Percentiles rank a stretch among this genome's conserved stretches.
These are phyloP conservation scores for Ramazzottius varieornatus DNA, from an alignment of 2,888 invertebrate species.

Conservation along the genomic window DNA sequence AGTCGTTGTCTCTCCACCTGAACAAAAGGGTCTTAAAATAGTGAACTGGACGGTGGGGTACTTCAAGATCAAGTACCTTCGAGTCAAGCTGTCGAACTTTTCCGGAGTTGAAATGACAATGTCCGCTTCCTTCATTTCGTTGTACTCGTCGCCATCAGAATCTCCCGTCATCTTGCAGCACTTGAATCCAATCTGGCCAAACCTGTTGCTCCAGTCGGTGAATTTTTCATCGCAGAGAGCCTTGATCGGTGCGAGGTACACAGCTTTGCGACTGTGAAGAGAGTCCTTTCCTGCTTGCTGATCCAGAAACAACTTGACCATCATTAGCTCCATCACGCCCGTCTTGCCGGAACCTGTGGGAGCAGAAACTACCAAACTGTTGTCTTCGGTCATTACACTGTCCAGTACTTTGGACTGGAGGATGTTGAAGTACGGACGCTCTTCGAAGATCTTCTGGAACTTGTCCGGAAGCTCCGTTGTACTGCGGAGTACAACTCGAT, in stretches of 20 bases:
- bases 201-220: constrained; percentile 38
- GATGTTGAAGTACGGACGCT: constrained; percentile 39
- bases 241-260: constrained; percentile 39
- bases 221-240: constrained; percentile 44
- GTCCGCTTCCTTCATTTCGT: constrained; percentile 26
- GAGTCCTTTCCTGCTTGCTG: constrained; percentile 5
- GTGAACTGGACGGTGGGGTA: no score
- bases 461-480: constrained; percentile 18
- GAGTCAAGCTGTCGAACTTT: constrained; percentile 50
- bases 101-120: constrained; percentile 49
- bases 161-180: constrained; percentile 40
- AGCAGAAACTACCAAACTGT: constrained; percentile 43
- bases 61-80: no score
- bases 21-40: no score
- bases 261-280: neutral
- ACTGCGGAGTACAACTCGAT: neutral
- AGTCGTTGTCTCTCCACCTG: constrained; percentile 40
- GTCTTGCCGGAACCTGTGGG: constrained; percentile 64
- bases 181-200: neutral
- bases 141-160: constrained; percentile 35
- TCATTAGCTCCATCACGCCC: constrained; percentile 50
- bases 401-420: constrained; percentile 45
- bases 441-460: constrained; percentile 30
- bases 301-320: constrained; percentile 36
- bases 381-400: constrained; percentile 32